Evolutionary conservation across 1,140 invertebrate species (phyloP).

Genomic region (Drosophila tani): DNA sequence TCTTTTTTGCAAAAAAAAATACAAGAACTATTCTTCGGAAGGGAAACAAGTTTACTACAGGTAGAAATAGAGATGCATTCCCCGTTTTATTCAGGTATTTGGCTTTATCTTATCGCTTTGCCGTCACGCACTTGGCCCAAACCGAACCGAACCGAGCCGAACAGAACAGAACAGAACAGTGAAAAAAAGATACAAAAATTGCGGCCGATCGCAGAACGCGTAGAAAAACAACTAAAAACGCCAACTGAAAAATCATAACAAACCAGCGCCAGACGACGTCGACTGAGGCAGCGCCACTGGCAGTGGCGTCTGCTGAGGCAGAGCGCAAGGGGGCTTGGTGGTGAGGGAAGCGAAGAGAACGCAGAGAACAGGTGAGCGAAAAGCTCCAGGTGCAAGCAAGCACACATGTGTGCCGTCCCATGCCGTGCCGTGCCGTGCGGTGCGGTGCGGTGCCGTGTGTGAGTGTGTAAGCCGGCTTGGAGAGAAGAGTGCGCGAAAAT

Average conservation of each 20-base stretch:
- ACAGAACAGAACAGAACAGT: constrained; percentile 14
- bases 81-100: constrained; percentile 22
- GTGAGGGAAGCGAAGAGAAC: not conserved
- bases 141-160: not conserved
- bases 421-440: not conserved
- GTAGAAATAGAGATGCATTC: constrained; percentile 8
- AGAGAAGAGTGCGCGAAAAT: constrained; percentile 29
- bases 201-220: constrained; percentile 81
- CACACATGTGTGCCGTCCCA: not conserved
- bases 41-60: constrained; percentile 10
- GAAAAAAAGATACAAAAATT: constrained; percentile 45
- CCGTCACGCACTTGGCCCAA: constrained; percentile 46
- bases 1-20: not conserved
- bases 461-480: constrained; percentile 19
- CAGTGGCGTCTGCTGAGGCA: constrained; percentile 9
- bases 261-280: constrained; percentile 64
- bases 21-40: constrained; percentile 4
- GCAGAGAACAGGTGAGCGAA: constrained; percentile 29
- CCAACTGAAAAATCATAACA: constrained; percentile 81
- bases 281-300: constrained; percentile 19
- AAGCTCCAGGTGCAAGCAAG: constrained; percentile 9
- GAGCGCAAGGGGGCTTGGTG: not conserved
- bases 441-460: constrained; percentile 1
- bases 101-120: constrained; percentile 48
- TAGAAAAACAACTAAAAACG: constrained; percentile 81